Percentiles rank a stretch among this genome's conserved stretches.
Conservation (phyloP, 1,140 invertebrate genomes). For the Pseudobourletiella spinata region DNA sequence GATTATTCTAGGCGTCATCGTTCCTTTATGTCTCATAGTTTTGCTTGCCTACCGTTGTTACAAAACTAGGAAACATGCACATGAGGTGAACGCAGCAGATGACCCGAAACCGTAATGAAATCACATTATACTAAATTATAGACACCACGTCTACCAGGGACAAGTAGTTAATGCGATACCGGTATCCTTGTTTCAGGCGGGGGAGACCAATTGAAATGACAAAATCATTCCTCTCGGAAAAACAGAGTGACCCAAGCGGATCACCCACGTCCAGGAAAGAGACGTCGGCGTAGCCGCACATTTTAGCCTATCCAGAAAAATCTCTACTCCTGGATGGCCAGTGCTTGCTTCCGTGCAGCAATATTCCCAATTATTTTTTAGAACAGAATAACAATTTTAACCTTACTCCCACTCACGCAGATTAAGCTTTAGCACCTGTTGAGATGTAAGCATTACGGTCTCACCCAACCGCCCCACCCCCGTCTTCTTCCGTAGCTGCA, state of each 20-base stretch:
- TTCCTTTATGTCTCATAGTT: constrained; percentile 27
- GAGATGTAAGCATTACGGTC: too few relatives aligned
- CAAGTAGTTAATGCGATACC: too few relatives aligned
- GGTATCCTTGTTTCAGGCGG: not conserved
- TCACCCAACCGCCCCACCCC: too few relatives aligned
- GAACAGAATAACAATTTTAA: too few relatives aligned
- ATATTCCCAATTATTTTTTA: too few relatives aligned
- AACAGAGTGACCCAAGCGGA: constrained; percentile 8
- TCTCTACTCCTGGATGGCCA: too few relatives aligned
- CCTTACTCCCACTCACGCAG: too few relatives aligned
- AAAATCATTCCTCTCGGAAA: constrained; percentile 7
- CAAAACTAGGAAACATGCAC: constrained; percentile 3
- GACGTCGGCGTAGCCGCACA: constrained; percentile 5
- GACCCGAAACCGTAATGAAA: not conserved
- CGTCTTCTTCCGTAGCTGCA: too few relatives aligned
- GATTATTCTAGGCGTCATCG: constrained; percentile 28
- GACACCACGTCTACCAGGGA: not conserved
- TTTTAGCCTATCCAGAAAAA: too few relatives aligned
- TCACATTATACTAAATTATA: too few relatives aligned
- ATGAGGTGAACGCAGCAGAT: constrained; percentile 14
- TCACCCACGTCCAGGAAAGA: constrained; percentile 24
- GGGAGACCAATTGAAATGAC: constrained; percentile 8
- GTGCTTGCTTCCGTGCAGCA: too few relatives aligned
- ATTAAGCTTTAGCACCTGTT: too few relatives aligned
- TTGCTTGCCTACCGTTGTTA: constrained; percentile 10